Percentiles rank a stretch among this genome's conserved stretches.
These are phyloP conservation scores for Puntigrus tetrazona DNA, from an alignment of 2,113 vertebrate genomes.

Conservation along the genomic window DNA sequence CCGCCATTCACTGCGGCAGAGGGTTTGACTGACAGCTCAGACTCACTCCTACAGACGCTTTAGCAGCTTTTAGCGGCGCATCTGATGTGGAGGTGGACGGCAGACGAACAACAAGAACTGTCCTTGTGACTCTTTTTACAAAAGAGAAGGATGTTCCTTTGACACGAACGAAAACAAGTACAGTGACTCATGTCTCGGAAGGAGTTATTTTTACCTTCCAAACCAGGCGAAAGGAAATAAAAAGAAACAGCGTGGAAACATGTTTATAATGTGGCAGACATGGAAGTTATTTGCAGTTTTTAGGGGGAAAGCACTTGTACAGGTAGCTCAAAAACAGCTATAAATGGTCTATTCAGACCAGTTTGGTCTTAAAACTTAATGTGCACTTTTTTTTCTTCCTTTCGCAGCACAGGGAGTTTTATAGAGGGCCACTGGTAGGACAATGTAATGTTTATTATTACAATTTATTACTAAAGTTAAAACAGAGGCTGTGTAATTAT, in stretches of 20 bases:
- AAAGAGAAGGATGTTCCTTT: constrained; percentile 13
- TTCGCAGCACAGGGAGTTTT: not conserved
- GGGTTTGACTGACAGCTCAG: constrained; percentile 16
- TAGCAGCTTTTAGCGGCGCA: not conserved
- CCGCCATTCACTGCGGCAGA: not conserved
- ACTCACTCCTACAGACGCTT: not conserved
- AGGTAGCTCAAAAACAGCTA: not conserved
- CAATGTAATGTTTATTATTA: not conserved
- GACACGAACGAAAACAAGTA: constrained; percentile 10
- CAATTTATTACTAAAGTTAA: too few relatives aligned
- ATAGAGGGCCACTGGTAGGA: not conserved
- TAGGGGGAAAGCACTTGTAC: not conserved
- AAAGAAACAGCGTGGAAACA: not conserved
- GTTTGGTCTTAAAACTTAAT: not conserved
- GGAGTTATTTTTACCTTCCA: not conserved
- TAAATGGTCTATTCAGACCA: not conserved
- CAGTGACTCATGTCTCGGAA: constrained; percentile 4
- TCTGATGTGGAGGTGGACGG: not conserved
- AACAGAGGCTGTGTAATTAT: too few relatives aligned
- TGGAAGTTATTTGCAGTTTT: not conserved
- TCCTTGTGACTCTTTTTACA: not conserved
- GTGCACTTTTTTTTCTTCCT: not conserved
- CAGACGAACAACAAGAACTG: not conserved
- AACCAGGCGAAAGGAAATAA: constrained; percentile 10
- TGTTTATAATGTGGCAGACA: not conserved